Conservation (phyloP, 2,888 invertebrate genomes). For the Agrochola lychnidis region DNA sequence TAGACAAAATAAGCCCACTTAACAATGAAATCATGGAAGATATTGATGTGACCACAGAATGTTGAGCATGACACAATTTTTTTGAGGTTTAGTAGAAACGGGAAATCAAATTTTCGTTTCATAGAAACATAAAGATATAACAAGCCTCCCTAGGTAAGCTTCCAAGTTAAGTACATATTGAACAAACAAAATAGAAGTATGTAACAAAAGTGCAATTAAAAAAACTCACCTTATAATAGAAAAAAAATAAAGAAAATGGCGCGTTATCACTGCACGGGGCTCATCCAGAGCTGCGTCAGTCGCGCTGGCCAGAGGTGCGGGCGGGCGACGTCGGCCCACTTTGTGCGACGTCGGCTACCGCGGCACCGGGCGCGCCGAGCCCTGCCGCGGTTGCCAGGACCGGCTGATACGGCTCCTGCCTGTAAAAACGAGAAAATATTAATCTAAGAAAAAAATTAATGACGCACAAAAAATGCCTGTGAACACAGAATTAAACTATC, state of each 20-base stretch:
- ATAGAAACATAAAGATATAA: neutral
- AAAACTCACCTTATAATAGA: conserved; percentile 46
- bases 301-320: conserved; percentile 76
- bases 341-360: conserved; percentile 77
- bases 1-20: no score
- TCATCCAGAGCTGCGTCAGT: conserved; percentile 70
- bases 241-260: conserved; percentile 48
- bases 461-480: no score
- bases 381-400: conserved; percentile 73
- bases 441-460: no score
- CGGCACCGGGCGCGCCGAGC: conserved; percentile 75
- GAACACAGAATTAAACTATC: neutral
- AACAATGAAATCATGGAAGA: no score
- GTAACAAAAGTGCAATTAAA: neutral
- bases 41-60: no score
- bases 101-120: neutral
- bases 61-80: no score
- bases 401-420: conserved; percentile 56
- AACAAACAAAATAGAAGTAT: neutral
- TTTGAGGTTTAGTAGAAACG: neutral
- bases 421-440: neutral
- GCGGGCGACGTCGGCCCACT: conserved; percentile 71
- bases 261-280: conserved; percentile 68
- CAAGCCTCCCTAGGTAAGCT: neutral
- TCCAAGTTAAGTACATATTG: neutral